Evolutionary conservation across 2,888 invertebrate species (phyloP).

Genomic region (Camponotus fellah): DNA sequence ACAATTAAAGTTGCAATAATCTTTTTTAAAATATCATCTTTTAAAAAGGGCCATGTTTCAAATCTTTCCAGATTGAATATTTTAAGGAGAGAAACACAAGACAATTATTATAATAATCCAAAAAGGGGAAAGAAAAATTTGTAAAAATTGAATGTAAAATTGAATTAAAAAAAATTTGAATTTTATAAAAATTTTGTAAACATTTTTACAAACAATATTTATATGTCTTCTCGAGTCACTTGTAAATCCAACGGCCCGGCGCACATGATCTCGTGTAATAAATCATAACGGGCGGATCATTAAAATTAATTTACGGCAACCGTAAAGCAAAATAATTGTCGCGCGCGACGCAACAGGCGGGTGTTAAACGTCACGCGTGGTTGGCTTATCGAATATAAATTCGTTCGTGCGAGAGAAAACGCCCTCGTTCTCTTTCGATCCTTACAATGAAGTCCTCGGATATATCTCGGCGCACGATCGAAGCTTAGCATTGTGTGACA

Average conservation of each 20-base stretch:
- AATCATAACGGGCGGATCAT: constrained; percentile 35
- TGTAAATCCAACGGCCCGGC: neutral
- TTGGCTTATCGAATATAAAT: constrained; percentile 50
- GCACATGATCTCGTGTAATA: constrained; percentile 22
- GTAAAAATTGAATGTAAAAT: neutral
- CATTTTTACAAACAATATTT: neutral
- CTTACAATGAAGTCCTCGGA: constrained; percentile 72
- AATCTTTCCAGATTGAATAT: neutral
- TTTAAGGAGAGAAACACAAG: neutral
- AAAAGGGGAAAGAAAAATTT: neutral
- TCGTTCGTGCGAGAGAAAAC: constrained; percentile 11
- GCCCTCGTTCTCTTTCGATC: constrained; percentile 34
- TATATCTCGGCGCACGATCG: constrained; percentile 73
- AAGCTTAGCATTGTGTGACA: constrained; percentile 70
- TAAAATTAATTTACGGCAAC: constrained; percentile 45
- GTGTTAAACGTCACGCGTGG: constrained; percentile 23
- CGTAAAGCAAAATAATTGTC: constrained; percentile 28
- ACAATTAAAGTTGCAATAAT: neutral
- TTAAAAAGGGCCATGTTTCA: neutral
- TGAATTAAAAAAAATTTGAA: no score
- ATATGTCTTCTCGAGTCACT: neutral
- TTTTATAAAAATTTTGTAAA: neutral
- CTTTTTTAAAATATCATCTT: neutral
- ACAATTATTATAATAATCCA: neutral
- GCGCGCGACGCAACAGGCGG: constrained; percentile 61